A percentile compares a stretch with the other conserved stretches of the same genome.
phyloP scores from a whole-genome alignment of 2,888 invertebrate genomes.

The Aporophyla lueneburgensis region DNA sequence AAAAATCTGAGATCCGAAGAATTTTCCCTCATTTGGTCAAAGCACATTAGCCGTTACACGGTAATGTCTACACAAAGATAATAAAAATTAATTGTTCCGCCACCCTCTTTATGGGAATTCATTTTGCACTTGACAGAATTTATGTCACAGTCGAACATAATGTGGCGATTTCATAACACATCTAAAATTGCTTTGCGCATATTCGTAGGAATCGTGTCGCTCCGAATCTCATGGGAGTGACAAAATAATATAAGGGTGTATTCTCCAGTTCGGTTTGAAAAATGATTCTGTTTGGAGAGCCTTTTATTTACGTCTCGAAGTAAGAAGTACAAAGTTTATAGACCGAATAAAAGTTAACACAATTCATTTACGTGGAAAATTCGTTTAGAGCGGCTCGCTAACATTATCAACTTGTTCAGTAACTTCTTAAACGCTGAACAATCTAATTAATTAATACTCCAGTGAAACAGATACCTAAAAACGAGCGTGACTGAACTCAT shows the following conservation, averaged over 20 bases:
- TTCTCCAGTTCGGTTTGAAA: conserved; percentile 37
- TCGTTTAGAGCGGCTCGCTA: conserved; percentile 48
- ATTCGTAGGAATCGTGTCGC: conserved; percentile 40
- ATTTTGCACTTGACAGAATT: conserved; percentile 50
- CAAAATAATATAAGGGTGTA: conserved; percentile 52
- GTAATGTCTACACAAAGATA: conserved; percentile 30
- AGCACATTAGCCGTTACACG: conserved; percentile 9
- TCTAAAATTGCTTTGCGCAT: conserved; percentile 52
- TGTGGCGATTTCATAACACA: conserved; percentile 54
- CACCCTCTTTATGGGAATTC: conserved; percentile 36
- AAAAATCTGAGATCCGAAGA: not conserved
- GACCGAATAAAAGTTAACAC: conserved; percentile 45
- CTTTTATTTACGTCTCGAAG: conserved; percentile 34
- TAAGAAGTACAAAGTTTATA: conserved; percentile 29
- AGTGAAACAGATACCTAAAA: conserved; percentile 45
- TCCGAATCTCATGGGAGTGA: conserved; percentile 44
- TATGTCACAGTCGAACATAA: conserved; percentile 38
- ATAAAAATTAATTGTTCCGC: conserved; percentile 32
- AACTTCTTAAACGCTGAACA: conserved; percentile 54
- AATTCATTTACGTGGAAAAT: conserved; percentile 52
- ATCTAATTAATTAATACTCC: conserved; percentile 55
- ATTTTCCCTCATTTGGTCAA: not conserved
- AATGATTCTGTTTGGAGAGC: conserved; percentile 40
- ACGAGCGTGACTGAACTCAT: conserved; percentile 66
- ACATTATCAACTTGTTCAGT: conserved; percentile 49